Conservation (phyloP, 2,113 vertebrate genomes). For the cattle (Bos taurus) region DNA sequence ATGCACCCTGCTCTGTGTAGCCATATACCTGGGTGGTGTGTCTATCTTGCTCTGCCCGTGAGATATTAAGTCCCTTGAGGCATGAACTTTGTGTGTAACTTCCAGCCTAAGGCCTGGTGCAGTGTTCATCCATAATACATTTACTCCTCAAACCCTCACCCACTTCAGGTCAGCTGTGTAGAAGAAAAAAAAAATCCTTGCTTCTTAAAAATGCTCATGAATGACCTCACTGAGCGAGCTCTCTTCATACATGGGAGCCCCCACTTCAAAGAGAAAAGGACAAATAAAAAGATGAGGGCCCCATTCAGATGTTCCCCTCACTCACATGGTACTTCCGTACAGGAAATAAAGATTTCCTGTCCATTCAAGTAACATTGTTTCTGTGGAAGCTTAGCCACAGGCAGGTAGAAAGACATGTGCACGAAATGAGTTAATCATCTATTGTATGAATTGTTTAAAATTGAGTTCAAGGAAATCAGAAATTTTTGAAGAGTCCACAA, state of each 20-base stretch:
- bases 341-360: slow-evolving; percentile 30
- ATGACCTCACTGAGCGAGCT: neutral
- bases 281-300: neutral
- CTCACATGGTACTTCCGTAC: neutral
- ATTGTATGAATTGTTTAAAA: neutral
- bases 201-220: neutral
- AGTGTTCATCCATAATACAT: neutral
- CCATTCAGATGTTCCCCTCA: neutral
- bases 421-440: neutral
- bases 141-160: neutral
- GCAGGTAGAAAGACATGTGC: neutral
- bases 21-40: fast-evolving
- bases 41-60: neutral
- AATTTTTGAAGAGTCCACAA: slow-evolving; percentile 43
- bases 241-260: neutral
- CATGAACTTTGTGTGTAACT: neutral
- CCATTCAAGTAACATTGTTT: neutral
- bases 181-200: neutral
- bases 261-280: neutral
- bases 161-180: neutral
- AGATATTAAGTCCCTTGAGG: neutral
- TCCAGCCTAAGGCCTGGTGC: neutral
- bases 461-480: slow-evolving; percentile 22
- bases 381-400: neutral
- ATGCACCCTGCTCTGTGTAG: neutral